phyloP scores from a whole-genome alignment of 2,797 vertebrate genomes.

The Amblyopsis hoosieri region DNA sequence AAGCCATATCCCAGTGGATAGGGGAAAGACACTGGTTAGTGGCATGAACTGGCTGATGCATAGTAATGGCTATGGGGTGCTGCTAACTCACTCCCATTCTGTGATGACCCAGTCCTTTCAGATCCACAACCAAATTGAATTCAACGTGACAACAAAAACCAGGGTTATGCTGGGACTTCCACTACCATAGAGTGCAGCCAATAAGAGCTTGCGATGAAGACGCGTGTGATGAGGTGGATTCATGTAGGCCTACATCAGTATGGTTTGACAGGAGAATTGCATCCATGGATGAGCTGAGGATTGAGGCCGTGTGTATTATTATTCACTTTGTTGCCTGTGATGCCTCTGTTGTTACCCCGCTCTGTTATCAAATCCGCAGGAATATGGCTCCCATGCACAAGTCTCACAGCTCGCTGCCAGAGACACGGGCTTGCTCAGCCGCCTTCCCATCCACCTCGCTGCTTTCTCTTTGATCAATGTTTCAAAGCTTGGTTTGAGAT shows the following conservation, averaged over 20 bases:
- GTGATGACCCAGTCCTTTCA: not conserved
- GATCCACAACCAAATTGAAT: constrained; percentile 4
- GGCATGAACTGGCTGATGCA: constrained; percentile 12
- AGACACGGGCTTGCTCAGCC: constrained; percentile 19
- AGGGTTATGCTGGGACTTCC: not conserved
- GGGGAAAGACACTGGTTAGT: not conserved
- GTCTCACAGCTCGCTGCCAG: constrained; percentile 18
- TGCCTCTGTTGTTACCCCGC: constrained; percentile 7
- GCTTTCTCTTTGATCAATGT: constrained; percentile 27
- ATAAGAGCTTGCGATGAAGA: not conserved
- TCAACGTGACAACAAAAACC: not conserved
- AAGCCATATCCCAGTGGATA: constrained; percentile 1
- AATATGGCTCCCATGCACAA: constrained; percentile 14
- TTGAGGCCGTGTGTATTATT: constrained; percentile 18
- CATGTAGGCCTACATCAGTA: not conserved
- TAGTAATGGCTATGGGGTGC: too few relatives aligned
- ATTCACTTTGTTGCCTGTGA: constrained; percentile 26
- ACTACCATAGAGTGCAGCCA: not conserved
- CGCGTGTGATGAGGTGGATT: constrained; percentile 14
- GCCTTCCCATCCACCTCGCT: constrained; percentile 17
- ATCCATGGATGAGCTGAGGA: not conserved
- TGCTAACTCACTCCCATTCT: constrained; percentile 3
- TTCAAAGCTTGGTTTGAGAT: constrained; percentile 20
- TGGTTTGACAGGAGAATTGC: constrained; percentile 23
- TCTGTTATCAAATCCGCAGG: constrained; percentile 34